Evolutionary conservation across 2,888 invertebrate species (phyloP), one percentile per base, ranked within the genome.

Genomic region (Lasioglossum calceatum): DNA sequence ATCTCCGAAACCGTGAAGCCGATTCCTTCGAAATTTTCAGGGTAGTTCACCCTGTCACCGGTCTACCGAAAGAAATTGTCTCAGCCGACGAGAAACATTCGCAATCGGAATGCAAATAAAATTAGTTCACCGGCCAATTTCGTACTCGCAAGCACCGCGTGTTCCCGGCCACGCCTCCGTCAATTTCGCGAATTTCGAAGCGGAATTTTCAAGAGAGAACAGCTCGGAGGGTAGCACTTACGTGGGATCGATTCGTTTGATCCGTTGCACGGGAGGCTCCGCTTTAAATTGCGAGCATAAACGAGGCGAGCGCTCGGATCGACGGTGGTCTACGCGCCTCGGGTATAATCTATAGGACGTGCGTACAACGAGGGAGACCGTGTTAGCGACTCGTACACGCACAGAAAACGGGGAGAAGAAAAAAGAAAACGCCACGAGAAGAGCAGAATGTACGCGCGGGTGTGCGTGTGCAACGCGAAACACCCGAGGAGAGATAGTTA

Each of bases 301-400:
- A 78, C 71, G 70, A 84, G 54, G 27, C 71, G 61, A 12, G 58
- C 58, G 67, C 32, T 75, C n/a, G 50, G 44, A 61, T 73, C 39
- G 44, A 58, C n/a, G 58, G 58, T 44, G 50, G 54, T 50, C 23
- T 72, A 79, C 58, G 58, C 58, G 47, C 32, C 36, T 79, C 23
- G 44, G 75, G 61, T 58, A 58, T 75, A 74, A 83, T 83, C n/a
- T 16, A 61, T 72, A 47, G 7, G 36, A 75, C n/a, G 70, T 16
- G 61, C 54, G 23, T 75, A 58, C 58, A 58, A n/a, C n/a, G 12
- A 73, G 39, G 16, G 39, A 39, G 36, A 39, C 10, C 54, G 36
- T 39, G 64, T n/a, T 64, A 39, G 39, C 39, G 23, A 44, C 27
- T n/a, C 39, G 44, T 32, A 61, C 71, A 75, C 58, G 64, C 64